Evolutionary conservation across 2,113 vertebrate genomes (phyloP).

Genomic region (Dendropsophus ebraccatus): DNA sequence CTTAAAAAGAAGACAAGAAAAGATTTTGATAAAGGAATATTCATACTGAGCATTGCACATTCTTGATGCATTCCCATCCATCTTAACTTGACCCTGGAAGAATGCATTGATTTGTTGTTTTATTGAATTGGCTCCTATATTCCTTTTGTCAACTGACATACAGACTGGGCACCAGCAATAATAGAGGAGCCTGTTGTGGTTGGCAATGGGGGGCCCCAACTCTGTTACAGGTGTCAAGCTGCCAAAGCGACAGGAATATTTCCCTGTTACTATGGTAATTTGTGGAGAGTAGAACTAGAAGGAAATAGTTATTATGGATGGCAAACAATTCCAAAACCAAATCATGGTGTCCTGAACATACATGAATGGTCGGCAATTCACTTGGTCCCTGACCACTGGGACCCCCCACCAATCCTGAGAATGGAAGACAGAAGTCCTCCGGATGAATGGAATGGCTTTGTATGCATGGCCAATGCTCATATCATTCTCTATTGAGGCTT

Average conservation of each 20-base stretch:
- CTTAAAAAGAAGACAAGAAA: neutral
- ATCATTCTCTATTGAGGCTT: no score
- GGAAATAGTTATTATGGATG: neutral
- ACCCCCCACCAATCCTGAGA: no score
- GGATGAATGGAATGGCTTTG: no score
- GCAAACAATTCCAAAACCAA: neutral
- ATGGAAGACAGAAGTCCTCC: no score
- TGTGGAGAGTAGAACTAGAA: neutral
- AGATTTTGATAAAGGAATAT: neutral
- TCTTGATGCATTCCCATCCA: neutral
- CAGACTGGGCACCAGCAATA: neutral
- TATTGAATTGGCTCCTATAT: conserved; percentile 14
- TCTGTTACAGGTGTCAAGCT: conserved; percentile 2
- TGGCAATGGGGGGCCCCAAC: neutral
- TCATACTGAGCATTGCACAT: neutral
- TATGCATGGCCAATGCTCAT: no score
- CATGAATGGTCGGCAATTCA: no score
- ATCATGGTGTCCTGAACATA: neutral
- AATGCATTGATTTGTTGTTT: neutral
- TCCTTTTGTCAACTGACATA: neutral
- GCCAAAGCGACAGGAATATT: conserved; percentile 4
- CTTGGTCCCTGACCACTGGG: no score
- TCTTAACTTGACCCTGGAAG: neutral
- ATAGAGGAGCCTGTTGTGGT: neutral
- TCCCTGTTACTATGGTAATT: neutral